Base-by-base conservation (phyloP, 1,140 invertebrate genomes). In the Caerostris darwini region DNA sequence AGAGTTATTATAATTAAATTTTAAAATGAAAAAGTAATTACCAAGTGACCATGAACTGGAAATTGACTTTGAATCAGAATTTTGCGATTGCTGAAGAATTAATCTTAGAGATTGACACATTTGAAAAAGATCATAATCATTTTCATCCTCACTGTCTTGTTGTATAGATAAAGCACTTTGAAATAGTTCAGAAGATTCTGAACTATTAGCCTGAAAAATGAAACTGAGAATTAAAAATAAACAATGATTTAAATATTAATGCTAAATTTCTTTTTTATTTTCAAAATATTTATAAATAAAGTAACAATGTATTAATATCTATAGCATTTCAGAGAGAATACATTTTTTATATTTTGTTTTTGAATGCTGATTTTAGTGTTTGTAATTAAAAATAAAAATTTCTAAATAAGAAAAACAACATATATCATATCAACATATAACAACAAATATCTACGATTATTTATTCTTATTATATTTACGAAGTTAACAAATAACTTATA, bases 81-180 rank as follows among this genome's bases (percentile, higher is more conserved):
- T 92, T 56, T 88, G 83, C 57, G 94, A 87, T 82, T 94, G 89
- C 10, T 64, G 57, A 17, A 94, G 88, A 19, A 92, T 7, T 12
- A 34, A 14, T 67, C 53, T 88, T 17, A 94, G 85, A 57, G 94
- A 64, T 7, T 91, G 81, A 56, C 94, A 92, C 3, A 94, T n/a
- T 8, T 81, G 12, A 67, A 61, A 92, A 0, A 88, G 19, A 56
- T 94, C 94, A 61, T 90, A 54, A 85, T 94, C 61, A 19, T 90
- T 90, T 50, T 89, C 77, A 64, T 92, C 58, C 54, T 81, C 58
- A 67, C 50, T 81, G 12, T 83, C 86, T 50, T 90, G 17, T 67
- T 54, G 10, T 81, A 50, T 17, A 57, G 86, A 77, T n/a, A 19
- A 59, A n/a, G 67, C 67, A 88, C 57, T 88, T 34, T 61, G 59